These are phyloP conservation scores for Ctenomys sociabilis DNA, from an alignment of 2,113 vertebrate genomes.

Conservation along the genomic window DNA sequence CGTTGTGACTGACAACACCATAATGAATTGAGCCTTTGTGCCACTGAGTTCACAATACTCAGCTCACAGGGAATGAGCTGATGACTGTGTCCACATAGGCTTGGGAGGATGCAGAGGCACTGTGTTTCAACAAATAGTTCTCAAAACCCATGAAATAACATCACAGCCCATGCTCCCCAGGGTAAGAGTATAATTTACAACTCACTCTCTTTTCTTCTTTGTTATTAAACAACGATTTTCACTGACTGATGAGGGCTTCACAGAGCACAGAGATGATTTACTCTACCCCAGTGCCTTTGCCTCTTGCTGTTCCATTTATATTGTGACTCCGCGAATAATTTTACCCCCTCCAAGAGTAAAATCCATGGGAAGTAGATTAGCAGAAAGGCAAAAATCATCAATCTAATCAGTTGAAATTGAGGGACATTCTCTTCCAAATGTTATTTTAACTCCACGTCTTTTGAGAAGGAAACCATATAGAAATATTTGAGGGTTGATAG, in stretches of 20 bases:
- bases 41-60: neutral
- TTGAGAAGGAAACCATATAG: constrained; percentile 69
- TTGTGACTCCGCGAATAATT: neutral
- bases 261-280: neutral
- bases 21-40: constrained; percentile 46
- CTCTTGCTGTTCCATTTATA: neutral
- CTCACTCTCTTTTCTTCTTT: neutral
- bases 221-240: neutral
- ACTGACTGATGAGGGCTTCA: neutral
- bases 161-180: neutral
- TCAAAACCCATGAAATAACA: constrained; percentile 31
- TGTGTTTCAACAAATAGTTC: neutral
- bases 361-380: constrained; percentile 44
- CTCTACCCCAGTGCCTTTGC: neutral
- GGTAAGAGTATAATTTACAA: constrained; percentile 16
- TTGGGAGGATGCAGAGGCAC: neutral
- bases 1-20: constrained; percentile 34
- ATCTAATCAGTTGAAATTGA: constrained; percentile 54
- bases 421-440: neutral
- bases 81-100: neutral
- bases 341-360: neutral
- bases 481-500: constrained; percentile 23
- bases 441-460: constrained; percentile 70
- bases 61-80: neutral
- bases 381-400: neutral